Percentiles rank a stretch among this genome's conserved stretches.
Conservation (phyloP, 2,113 vertebrate species). For the Oryzias javanicus region DNA sequence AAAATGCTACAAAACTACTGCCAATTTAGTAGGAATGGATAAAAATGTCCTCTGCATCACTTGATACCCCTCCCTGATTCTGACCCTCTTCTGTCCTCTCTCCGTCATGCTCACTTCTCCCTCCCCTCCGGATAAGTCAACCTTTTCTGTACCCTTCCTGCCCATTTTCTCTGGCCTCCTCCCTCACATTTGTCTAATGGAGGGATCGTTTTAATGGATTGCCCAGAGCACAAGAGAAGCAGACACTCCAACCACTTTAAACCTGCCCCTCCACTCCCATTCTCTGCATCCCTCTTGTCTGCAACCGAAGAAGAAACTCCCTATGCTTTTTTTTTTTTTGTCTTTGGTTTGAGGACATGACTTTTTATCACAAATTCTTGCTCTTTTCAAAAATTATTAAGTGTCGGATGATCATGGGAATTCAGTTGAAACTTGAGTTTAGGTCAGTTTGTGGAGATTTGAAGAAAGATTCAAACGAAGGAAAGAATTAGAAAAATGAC, state of each 20-base stretch:
- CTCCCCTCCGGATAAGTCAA: conserved; percentile 49
- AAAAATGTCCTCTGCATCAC: conserved; percentile 42
- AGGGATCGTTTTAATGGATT: conserved; percentile 70
- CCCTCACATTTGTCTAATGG: conserved; percentile 68
- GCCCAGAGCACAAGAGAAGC: conserved; percentile 60
- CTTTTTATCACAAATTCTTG: conserved; percentile 39
- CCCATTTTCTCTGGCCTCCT: conserved; percentile 60
- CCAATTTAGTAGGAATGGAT: conserved; percentile 29
- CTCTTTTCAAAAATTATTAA: too few species aligned
- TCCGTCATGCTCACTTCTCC: conserved; percentile 29
- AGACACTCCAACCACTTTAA: conserved; percentile 54
- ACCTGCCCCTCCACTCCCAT: conserved; percentile 61
- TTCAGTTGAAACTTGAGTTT: conserved; percentile 18
- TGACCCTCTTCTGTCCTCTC: conserved; percentile 41
- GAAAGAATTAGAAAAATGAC: background rate
- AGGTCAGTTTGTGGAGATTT: background rate
- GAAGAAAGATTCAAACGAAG: background rate
- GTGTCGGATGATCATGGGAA: background rate
- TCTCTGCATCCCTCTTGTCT: conserved; percentile 52
- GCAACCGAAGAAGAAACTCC: conserved; percentile 58
- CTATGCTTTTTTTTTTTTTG: conserved; percentile 42
- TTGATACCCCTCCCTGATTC: conserved; percentile 41
- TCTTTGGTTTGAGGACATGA: conserved; percentile 59
- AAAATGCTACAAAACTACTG: conserved; percentile 30
- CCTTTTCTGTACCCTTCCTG: conserved; percentile 52